phyloP scores from a whole-genome alignment of 1,140 invertebrate species.

The Ptiloglossa arizonensis region DNA sequence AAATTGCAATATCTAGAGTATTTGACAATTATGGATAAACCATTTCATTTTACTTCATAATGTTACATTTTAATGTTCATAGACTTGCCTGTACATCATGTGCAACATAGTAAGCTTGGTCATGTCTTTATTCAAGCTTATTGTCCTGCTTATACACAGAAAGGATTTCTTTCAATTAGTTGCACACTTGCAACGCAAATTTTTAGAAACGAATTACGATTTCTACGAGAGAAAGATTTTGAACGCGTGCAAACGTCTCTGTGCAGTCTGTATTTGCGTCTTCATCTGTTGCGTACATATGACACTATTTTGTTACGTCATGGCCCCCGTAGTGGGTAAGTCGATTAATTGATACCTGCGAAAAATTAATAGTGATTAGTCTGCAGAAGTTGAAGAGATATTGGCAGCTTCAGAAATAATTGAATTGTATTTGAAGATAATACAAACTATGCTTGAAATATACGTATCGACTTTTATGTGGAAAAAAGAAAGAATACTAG shows the following conservation, averaged over 20 bases:
- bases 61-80: slow-evolving; percentile 1
- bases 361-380: neutral
- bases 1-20: no score
- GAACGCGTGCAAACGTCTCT: slow-evolving; percentile 29
- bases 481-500: neutral
- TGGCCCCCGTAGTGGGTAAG: slow-evolving; percentile 56
- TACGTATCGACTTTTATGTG: neutral
- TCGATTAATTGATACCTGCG: neutral
- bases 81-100: slow-evolving; percentile 39
- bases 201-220: slow-evolving; percentile 49
- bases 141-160: slow-evolving; percentile 13
- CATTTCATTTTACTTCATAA: no score
- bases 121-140: slow-evolving; percentile 48
- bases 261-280: slow-evolving; percentile 40
- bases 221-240: slow-evolving; percentile 35
- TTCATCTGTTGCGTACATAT: slow-evolving; percentile 42
- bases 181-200: slow-evolving; percentile 41
- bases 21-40: no score
- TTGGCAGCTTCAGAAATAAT: neutral
- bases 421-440: neutral
- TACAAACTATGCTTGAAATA: no score
- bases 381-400: neutral
- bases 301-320: slow-evolving; percentile 47
- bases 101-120: slow-evolving; percentile 46
- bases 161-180: slow-evolving; percentile 42